Base-by-base conservation (phyloP, 2,113 vertebrate genomes). In the Proteles cristata region DNA sequence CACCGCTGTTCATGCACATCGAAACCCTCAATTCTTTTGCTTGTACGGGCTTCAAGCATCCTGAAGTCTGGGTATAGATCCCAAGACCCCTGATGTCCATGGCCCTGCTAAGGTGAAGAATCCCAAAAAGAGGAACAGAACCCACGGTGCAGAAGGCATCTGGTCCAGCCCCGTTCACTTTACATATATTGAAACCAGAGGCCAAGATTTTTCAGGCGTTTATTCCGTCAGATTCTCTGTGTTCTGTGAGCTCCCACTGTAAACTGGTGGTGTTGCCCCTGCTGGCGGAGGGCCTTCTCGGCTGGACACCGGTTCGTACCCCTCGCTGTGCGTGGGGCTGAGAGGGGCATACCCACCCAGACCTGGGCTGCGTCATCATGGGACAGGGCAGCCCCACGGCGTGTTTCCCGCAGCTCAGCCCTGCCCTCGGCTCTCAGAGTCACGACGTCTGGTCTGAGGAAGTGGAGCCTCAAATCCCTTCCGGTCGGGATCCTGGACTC, bases 401-500 rank as follows among this genome's bases (percentile, higher is more conserved):
- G 68, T 74, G 25, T 80, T 96, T 96, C 89, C 92, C 93, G 61
- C 12, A 31, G 45, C 48, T 68, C 93, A 16, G 82, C 58, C 53
- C 39, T 43, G n/a, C 69, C 82, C 58, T 50, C 26, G 15, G 25
- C 69, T 61, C 31, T 15, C n/a, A 61, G 39, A 61, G 33, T 65
- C 77, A 6, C 0, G 5, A 6, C 0, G 5, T 53, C 55, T 84
- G 8, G 71, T 73, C 87, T 93, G 87, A 94, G 97, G 87, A 96
- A 96, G 80, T 1, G 0, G 95, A 93, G 85, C 71, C 71, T 93
- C 73, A 5, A 0, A 45, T 96, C 50, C 94, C 65, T 96, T 93
- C 93, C 19, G 26, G 91, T 53, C 55, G 68, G 96, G 88, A 94
- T 96, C 69, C 90, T 71, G 90, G 76, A 66, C 71, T 76, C 33